phyloP scores from a whole-genome alignment of 2,113 vertebrate genomes.

The Cathartes aura region DNA sequence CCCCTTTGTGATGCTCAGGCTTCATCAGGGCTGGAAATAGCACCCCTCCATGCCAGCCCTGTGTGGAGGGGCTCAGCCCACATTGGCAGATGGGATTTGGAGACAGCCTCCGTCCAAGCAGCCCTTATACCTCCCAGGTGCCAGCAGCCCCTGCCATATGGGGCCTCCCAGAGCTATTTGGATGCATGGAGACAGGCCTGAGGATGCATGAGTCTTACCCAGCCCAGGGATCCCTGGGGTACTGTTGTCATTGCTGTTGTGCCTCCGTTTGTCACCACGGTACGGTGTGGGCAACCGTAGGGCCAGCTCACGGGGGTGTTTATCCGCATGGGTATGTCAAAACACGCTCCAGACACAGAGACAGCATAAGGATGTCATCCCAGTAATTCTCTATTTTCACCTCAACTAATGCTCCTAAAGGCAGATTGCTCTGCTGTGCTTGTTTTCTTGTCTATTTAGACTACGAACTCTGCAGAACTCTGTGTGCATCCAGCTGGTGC shows the following conservation, averaged over 20 bases:
- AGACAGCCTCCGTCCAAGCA: neutral
- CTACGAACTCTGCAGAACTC: neutral
- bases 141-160: neutral
- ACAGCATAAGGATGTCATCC: neutral
- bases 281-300: accelerated
- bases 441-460: neutral
- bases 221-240: neutral
- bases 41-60: neutral
- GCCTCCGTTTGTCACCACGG: neutral
- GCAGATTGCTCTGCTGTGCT: neutral
- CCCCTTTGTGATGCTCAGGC: neutral
- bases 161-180: neutral
- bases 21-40: neutral
- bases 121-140: neutral
- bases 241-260: accelerated
- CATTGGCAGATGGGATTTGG: neutral
- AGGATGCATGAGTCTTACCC: neutral
- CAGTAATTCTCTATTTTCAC: neutral
- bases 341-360: neutral
- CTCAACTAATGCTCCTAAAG: neutral
- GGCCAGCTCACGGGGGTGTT: neutral
- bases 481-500: neutral
- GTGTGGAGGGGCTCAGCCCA: neutral
- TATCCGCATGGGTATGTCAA: neutral
- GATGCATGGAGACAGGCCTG: neutral